These are phyloP conservation scores for Abscondita cerata DNA, from an alignment of 2,888 invertebrate species.

Conservation along the genomic window DNA sequence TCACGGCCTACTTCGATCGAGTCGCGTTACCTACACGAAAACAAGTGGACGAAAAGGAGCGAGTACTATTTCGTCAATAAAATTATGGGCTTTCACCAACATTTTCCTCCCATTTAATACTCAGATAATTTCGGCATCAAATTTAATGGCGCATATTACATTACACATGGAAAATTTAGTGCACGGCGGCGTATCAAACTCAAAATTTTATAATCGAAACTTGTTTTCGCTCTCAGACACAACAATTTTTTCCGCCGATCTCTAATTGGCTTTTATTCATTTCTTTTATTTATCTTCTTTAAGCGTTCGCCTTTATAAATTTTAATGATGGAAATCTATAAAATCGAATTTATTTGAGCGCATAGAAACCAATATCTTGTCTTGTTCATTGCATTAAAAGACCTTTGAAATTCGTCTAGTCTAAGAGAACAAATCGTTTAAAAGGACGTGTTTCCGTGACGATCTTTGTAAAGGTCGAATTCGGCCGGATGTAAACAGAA, in stretches of 20 bases:
- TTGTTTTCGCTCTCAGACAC: too few relatives aligned
- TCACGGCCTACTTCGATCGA: too few relatives aligned
- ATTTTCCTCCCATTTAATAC: constrained; percentile 29
- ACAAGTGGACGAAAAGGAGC: too few relatives aligned
- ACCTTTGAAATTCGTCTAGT: constrained; percentile 21
- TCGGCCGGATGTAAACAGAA: constrained; percentile 28
- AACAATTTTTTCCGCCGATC: not conserved
- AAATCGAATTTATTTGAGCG: too few relatives aligned
- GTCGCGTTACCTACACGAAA: too few relatives aligned
- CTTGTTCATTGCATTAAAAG: constrained; percentile 19
- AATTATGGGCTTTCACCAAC: constrained; percentile 28
- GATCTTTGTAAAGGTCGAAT: constrained; percentile 26
- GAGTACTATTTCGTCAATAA: too few relatives aligned
- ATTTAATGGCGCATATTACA: constrained; percentile 33
- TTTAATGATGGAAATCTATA: too few relatives aligned
- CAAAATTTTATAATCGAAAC: not conserved
- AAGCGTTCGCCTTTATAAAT: not conserved
- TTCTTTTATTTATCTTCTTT: not conserved
- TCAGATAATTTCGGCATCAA: constrained; percentile 33
- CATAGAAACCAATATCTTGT: not conserved
- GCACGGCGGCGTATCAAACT: constrained; percentile 6
- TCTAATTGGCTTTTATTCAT: too few relatives aligned
- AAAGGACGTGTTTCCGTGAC: constrained; percentile 30
- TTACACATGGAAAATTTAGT: constrained; percentile 28
- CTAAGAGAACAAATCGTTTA: constrained; percentile 33